Evolutionary conservation across 2,113 vertebrate species (phyloP).

Genomic region (Elephas maximus): DNA sequence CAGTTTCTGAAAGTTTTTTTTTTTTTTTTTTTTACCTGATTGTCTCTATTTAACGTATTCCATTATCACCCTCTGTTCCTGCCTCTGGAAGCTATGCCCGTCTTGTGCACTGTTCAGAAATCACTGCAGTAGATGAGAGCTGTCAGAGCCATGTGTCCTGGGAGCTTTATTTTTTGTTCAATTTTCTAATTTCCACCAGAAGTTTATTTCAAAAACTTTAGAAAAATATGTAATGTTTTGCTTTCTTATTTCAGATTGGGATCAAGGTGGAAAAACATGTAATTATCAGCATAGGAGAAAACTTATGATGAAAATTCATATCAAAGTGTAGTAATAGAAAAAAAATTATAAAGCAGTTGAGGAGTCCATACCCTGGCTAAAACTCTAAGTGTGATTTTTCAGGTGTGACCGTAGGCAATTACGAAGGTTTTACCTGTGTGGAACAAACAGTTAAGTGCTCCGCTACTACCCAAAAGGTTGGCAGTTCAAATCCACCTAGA

Average conservation of each 20-base stretch:
- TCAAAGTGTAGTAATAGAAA: too few relatives aligned
- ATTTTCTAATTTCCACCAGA: background rate
- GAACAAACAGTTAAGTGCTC: too few relatives aligned
- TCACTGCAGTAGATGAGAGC: background rate
- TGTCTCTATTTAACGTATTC: background rate
- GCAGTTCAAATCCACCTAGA: too few relatives aligned
- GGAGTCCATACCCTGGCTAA: too few relatives aligned
- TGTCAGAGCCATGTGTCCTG: background rate
- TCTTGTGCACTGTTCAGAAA: background rate
- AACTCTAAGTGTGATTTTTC: too few relatives aligned
- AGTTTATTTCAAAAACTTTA: slow-evolving; percentile 21
- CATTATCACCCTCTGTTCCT: background rate
- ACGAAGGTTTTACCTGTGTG: too few relatives aligned
- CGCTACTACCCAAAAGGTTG: too few relatives aligned
- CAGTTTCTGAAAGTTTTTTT: too few relatives aligned
- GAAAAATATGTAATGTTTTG: slow-evolving; percentile 36
- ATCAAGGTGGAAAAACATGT: slow-evolving; percentile 64
- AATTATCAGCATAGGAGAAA: slow-evolving; percentile 53
- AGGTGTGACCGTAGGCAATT: too few relatives aligned
- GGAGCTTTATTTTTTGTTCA: background rate
- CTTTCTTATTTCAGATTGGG: slow-evolving; percentile 72
- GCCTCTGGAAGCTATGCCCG: background rate
- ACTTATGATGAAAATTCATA: slow-evolving; percentile 11
- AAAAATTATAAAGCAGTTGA: too few relatives aligned
- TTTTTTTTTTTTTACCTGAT: background rate